phyloP scores from a whole-genome alignment of 2,888 invertebrate species.

The Anthophora plumipes region DNA sequence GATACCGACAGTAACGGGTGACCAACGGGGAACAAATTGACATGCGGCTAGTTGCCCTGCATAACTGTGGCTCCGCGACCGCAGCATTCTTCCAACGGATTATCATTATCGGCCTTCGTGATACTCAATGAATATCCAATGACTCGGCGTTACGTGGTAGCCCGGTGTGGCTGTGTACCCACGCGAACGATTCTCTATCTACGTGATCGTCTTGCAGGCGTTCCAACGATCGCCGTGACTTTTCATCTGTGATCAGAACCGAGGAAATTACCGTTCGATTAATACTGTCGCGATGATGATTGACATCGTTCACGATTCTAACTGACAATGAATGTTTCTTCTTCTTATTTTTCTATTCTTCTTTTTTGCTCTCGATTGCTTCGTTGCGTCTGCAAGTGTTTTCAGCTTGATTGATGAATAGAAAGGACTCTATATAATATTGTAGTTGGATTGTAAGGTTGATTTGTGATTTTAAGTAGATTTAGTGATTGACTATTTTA shows the following conservation, averaged over 20 bases:
- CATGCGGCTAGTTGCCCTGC: conserved; percentile 66
- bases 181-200: conserved; percentile 35
- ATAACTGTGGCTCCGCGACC: conserved; percentile 65
- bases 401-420: no score
- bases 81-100: conserved; percentile 68
- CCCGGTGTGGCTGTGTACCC: conserved; percentile 22
- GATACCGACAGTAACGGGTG: conserved; percentile 48
- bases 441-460: no score
- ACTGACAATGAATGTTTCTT: conserved; percentile 3
- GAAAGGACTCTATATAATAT: no score
- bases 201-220: conserved; percentile 35
- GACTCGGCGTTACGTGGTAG: conserved; percentile 53
- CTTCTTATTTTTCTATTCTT: background rate
- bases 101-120: conserved; percentile 68
- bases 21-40: conserved; percentile 60
- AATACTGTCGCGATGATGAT: background rate
- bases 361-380: no score
- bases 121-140: conserved; percentile 71
- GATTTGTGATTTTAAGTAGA: no score
- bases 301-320: background rate
- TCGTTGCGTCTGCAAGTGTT: no score
- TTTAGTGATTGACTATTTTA: no score
- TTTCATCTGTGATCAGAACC: conserved; percentile 15
- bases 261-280: conserved; percentile 35
- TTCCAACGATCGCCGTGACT: conserved; percentile 18